Evolutionary conservation across 2,113 vertebrate species (phyloP), one percentile per base, ranked within the genome.

Genomic region (Ochotona curzoniae): DNA sequence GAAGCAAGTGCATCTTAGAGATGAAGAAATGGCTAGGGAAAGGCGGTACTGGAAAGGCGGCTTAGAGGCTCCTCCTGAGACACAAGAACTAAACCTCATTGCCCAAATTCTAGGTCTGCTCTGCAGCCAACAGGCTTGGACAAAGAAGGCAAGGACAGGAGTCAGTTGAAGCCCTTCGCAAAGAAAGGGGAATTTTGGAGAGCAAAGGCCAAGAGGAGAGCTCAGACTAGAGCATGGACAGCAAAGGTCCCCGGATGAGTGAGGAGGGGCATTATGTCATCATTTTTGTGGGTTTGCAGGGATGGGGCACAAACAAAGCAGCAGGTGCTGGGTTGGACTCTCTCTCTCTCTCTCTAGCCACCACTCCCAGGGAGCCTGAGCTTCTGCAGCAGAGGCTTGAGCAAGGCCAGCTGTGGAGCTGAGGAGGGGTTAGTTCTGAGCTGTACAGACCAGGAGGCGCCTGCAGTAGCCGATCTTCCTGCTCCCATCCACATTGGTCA

Each of bases 381-480:
- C 30, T 93, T 84, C 51, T 73, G 76, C 57, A 74, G 20, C 75
- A 18, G 79, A 67, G 67, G 66, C 63, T 57, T 28, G 63, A 28
- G 63, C 30, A 61, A 91, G 69, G 70, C 91, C 95, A 78, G 86
- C 71, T 26, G 30, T 28, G 78, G 91, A 79, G 81, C 25, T 13
- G 2, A 69, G 0, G 2, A 85, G 89, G 51, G 21, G 79, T 15
- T 17, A 0, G 1, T 18, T 83, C 49, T 74, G 73, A 84, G 10
- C 1, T 12, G 1, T 76, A 89, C 44, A 23, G 28, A 99, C 99
- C 99, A 99, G 96, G 67, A 99, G 98, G 87, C 99, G 97, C 94
- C 99, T 97, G 98, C 99, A 99, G 98, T 99, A 99, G 61, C 99
- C 99, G 0, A 99, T 99, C 96, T 99, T 99, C 82, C 99, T 98